These are phyloP conservation scores for Dendrolimus pini DNA, from an alignment of 2,888 invertebrate species.

Conservation along the genomic window DNA sequence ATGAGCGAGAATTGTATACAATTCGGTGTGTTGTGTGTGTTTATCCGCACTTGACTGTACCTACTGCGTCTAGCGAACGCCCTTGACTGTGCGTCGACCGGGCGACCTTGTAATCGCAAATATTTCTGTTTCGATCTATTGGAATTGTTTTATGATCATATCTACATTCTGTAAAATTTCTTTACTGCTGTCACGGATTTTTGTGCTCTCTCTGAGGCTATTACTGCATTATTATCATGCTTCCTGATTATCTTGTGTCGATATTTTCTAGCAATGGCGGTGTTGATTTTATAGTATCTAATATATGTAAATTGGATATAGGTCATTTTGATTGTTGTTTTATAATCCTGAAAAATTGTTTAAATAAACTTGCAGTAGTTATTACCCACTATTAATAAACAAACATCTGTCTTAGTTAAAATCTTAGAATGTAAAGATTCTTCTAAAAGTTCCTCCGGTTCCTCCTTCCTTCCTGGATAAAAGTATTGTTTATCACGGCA, in stretches of 20 bases:
- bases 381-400: no score
- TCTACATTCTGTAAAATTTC: not conserved
- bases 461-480: no score
- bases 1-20: constrained; percentile 1
- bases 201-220: not conserved
- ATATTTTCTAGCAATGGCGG: not conserved
- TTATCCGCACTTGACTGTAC: constrained; percentile 26
- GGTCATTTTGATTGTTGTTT: no score
- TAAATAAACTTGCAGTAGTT: no score
- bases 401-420: no score
- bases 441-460: no score
- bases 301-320: no score
- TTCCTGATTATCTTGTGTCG: not conserved
- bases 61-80: constrained; percentile 60
- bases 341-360: no score
- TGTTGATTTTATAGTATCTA: not conserved
- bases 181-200: not conserved
- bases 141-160: constrained; percentile 39
- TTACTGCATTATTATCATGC: no score
- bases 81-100: constrained; percentile 71
- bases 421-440: no score
- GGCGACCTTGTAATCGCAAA: constrained; percentile 67
- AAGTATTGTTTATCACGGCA: no score
- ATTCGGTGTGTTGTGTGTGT: no score
- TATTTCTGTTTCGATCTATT: constrained; percentile 60